Conservation (phyloP, 2,888 invertebrate genomes). For the Cetonia aurata region DNA sequence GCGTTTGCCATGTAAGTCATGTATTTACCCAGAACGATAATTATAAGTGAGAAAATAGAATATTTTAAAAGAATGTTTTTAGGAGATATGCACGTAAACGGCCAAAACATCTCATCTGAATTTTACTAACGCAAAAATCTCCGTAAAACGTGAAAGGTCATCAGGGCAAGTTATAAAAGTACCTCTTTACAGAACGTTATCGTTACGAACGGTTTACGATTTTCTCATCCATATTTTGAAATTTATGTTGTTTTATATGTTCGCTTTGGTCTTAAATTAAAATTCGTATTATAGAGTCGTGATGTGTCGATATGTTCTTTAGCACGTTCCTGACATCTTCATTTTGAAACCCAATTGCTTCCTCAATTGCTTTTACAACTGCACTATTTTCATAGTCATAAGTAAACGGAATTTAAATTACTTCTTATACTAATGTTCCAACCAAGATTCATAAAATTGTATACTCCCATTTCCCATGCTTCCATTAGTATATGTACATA, state of each 20-base stretch:
- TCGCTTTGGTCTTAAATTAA: conserved; percentile 11
- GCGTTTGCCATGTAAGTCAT: too few species aligned
- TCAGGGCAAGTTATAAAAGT: conserved; percentile 24
- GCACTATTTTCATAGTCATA: too few species aligned
- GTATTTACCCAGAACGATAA: too few species aligned
- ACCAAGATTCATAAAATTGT: too few species aligned
- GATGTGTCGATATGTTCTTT: too few species aligned
- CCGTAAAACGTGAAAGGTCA: conserved; percentile 29
- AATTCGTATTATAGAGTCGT: background rate
- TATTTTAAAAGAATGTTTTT: background rate
- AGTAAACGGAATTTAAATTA: too few species aligned
- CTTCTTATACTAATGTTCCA: too few species aligned
- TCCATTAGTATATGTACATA: background rate
- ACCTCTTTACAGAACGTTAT: conserved; percentile 18
- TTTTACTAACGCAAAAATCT: conserved; percentile 6
- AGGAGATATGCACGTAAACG: background rate
- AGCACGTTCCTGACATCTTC: too few species aligned
- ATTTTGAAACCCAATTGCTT: too few species aligned
- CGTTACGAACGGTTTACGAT: conserved; percentile 4
- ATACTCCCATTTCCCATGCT: too few species aligned
- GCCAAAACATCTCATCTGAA: conserved; percentile 10
- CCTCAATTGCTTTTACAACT: too few species aligned
- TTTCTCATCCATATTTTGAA: conserved; percentile 11
- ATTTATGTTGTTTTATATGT: conserved; percentile 7
- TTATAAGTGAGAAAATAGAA: too few species aligned